Evolutionary conservation across 2,797 vertebrate genomes (phyloP).

Genomic region (Pseudochirops corinnae): DNA sequence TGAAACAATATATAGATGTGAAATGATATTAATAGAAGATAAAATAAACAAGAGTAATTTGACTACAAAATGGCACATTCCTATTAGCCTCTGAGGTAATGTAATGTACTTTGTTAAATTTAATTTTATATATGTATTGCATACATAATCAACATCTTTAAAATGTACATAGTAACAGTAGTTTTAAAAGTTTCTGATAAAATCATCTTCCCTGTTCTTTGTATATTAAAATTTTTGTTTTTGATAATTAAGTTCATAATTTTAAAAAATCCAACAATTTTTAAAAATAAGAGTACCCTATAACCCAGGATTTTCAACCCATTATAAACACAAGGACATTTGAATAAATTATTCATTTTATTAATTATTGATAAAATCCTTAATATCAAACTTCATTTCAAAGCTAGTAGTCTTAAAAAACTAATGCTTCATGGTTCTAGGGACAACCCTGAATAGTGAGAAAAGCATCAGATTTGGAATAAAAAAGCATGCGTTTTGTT

Average conservation of each 20-base stretch:
- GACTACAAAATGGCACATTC: background rate
- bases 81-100: background rate
- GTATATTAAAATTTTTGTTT: background rate
- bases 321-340: background rate
- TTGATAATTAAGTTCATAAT: background rate
- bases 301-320: background rate
- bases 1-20: background rate
- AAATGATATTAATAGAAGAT: background rate
- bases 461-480: background rate
- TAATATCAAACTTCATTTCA: background rate
- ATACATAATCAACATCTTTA: background rate
- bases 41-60: background rate
- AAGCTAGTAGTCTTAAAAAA: background rate
- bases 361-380: background rate
- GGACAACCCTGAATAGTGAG: background rate
- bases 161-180: background rate
- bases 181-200: background rate
- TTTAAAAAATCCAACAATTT: background rate
- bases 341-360: background rate
- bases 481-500: background rate
- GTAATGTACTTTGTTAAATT: background rate
- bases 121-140: background rate
- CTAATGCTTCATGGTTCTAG: background rate
- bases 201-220: background rate
- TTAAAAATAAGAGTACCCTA: background rate